Percentiles rank a stretch among this genome's conserved stretches.
These are phyloP conservation scores for Armadillidium nasatum DNA, from an alignment of 1,140 invertebrate species.

Conservation along the genomic window DNA sequence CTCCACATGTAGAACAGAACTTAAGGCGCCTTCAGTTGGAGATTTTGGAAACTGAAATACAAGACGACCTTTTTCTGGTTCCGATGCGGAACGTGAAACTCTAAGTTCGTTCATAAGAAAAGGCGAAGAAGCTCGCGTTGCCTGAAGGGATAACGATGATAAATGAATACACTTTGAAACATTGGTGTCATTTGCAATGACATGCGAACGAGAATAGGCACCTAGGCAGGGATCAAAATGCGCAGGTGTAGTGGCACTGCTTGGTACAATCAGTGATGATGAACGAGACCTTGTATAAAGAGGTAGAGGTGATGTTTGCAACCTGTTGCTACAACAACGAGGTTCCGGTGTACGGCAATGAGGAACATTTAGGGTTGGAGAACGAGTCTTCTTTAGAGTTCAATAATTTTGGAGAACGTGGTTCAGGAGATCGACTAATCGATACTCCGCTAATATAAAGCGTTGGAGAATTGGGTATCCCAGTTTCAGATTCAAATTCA, in stretches of 20 bases:
- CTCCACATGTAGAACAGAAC: constrained; percentile 59
- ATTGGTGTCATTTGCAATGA: background rate
- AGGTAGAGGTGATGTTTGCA: constrained; percentile 40
- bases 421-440: constrained; percentile 57
- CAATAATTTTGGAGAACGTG: constrained; percentile 50
- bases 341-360: constrained; percentile 47
- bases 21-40: constrained; percentile 57
- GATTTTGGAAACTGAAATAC: constrained; percentile 59
- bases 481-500: constrained; percentile 58
- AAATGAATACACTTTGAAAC: constrained; percentile 36
- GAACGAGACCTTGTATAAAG: constrained; percentile 41
- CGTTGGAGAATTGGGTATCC: constrained; percentile 58
- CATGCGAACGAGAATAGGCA: background rate
- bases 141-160: constrained; percentile 45
- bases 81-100: constrained; percentile 54
- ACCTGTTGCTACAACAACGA: constrained; percentile 27
- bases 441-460: constrained; percentile 60
- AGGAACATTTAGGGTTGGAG: constrained; percentile 44
- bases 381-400: constrained; percentile 34
- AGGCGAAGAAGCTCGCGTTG: constrained; percentile 48
- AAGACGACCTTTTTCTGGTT: constrained; percentile 54
- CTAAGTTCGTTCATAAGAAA: constrained; percentile 41
- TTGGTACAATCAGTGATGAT: constrained; percentile 39
- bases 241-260: constrained; percentile 22
- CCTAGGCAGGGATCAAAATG: background rate